Evolutionary conservation across 2,797 vertebrate species (phyloP).

Genomic region (Crypturellus tataupa): DNA sequence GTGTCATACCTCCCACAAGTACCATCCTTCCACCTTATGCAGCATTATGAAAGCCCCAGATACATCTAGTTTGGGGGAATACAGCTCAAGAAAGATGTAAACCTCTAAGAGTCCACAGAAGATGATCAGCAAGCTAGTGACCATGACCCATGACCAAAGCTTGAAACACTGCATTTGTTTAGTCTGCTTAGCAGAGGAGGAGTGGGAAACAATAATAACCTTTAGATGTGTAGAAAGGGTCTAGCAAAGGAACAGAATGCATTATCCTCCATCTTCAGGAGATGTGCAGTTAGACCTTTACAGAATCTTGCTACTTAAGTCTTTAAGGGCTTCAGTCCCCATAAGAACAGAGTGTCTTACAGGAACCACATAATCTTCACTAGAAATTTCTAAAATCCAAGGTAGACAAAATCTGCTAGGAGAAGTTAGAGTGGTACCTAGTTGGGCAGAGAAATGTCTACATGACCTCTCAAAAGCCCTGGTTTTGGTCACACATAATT

Average conservation of each 20-base stretch:
- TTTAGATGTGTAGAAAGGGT: neutral
- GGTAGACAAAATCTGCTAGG: neutral
- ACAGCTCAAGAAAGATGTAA: neutral
- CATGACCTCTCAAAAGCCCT: neutral
- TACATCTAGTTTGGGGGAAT: neutral
- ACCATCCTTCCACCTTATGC: neutral
- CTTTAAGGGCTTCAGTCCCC: neutral
- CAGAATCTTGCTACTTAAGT: neutral
- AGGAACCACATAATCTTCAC: neutral
- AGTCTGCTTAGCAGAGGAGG: conserved; percentile 7
- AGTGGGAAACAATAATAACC: neutral
- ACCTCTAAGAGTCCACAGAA: neutral
- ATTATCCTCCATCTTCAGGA: neutral
- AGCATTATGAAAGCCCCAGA: neutral
- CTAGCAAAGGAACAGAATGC: neutral
- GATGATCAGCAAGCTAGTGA: neutral
- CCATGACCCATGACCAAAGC: neutral
- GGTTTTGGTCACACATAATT: neutral
- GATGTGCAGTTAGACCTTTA: neutral
- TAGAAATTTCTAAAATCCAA: neutral
- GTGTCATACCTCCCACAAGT: neutral
- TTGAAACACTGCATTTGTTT: conserved; percentile 29
- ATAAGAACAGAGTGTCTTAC: neutral
- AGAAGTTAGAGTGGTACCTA: neutral
- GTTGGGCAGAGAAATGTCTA: neutral